A percentile compares a stretch with the other conserved stretches of the same genome.
phyloP scores from a whole-genome alignment of 2,888 invertebrate species.

The Stegophylla sp. region DNA sequence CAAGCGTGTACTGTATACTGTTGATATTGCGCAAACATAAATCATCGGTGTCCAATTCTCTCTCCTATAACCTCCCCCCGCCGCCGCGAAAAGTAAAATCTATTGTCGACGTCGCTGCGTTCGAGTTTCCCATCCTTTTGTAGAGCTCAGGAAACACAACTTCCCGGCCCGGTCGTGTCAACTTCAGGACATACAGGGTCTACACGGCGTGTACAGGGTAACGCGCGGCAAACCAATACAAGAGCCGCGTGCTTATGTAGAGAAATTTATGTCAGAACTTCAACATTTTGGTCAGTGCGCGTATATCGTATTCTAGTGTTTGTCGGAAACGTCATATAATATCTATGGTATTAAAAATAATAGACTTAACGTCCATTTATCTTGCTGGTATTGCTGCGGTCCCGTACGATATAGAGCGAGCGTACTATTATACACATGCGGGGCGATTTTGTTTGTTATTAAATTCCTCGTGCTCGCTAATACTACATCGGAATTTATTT shows the following conservation, averaged over 20 bases:
- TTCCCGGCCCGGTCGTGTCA: conserved; percentile 21
- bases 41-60: conserved; percentile 34
- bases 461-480: no score
- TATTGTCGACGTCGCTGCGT: conserved; percentile 29
- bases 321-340: background rate
- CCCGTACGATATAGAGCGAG: no score
- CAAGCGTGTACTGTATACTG: background rate
- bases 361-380: background rate
- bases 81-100: conserved; percentile 32
- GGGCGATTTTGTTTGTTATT: no score
- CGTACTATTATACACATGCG: no score
- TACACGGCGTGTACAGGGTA: background rate
- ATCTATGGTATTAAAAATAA: no score
- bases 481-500: no score
- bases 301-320: background rate
- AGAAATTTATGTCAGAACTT: background rate
- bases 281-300: no score
- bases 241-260: background rate
- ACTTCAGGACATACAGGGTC: background rate
- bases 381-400: background rate
- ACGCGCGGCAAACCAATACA: background rate
- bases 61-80: conserved; percentile 1
- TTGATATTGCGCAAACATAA: conserved; percentile 47
- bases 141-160: conserved; percentile 26
- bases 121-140: conserved; percentile 37